These are phyloP conservation scores for Ginglymostoma cirratum DNA, from an alignment of 2,113 vertebrate genomes.

Conservation along the genomic window DNA sequence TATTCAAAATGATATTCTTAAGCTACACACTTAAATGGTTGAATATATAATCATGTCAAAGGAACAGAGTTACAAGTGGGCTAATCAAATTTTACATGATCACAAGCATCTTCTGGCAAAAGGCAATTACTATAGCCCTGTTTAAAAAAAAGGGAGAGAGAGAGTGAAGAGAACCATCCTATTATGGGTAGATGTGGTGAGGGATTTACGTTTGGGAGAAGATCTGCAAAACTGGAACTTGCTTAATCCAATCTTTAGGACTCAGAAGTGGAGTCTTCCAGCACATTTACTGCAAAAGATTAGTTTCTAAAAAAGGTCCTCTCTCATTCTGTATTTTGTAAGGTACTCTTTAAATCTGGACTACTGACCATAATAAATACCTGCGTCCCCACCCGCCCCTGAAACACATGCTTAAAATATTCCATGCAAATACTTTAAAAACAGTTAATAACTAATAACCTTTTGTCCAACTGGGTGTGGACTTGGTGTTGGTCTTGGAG, in stretches of 20 bases:
- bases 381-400: no score
- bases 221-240: not conserved
- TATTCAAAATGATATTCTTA: not conserved
- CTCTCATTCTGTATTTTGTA: not conserved
- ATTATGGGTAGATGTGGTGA: not conserved
- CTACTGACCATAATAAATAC: not conserved
- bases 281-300: not conserved
- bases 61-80: not conserved
- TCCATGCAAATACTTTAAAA: not conserved
- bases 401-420: not conserved
- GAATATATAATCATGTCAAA: not conserved
- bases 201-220: not conserved
- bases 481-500: conserved; percentile 86
- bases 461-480: conserved; percentile 78
- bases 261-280: not conserved
- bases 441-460: conserved; percentile 55
- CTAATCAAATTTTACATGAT: not conserved
- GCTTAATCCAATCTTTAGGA: not conserved
- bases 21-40: not conserved
- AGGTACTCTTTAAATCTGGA: not conserved
- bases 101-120: not conserved
- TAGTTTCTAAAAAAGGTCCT: not conserved
- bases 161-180: not conserved
- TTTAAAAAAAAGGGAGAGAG: no score
- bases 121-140: not conserved